Evolutionary conservation across 2,113 vertebrate species (phyloP), one percentile per base, ranked within the genome.

Genomic region (Cyphomyrus discorhynchus): DNA sequence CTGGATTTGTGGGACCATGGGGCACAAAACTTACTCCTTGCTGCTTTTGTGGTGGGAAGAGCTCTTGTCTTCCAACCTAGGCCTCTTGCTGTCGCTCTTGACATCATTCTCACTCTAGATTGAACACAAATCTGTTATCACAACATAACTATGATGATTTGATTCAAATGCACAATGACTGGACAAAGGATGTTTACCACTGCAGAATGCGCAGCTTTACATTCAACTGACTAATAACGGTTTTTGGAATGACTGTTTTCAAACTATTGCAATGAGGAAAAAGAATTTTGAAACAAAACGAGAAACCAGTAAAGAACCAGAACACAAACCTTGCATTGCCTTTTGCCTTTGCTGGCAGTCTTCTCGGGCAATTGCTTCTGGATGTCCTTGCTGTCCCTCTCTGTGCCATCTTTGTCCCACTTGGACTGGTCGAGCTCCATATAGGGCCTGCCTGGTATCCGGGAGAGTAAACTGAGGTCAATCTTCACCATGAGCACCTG

Each of bases 401-500:
- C 97, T 0, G 96, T 93, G 70, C 95, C 94, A 3, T 92, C 96
- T 24, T 98, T 98, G 87, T 99, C 98, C 84, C 90, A 95, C 94
- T 98, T 99, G 92, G 97, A 96, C 90, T 96, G 95, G 0, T 95
- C 96, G 0, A 93, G 91, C 58, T 98, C 98, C 94, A 98, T 98
- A 94, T 97, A 98, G 92, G 97, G 96, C 93, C 97, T 97, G 92
- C 98, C 98, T 8, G 98, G 98, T 92, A 99, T 97, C 93, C 98
- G 95, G 5, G 97, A 96, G 90, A 99, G 95, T 93, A 99, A 96
- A 94, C 91, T 98, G 94, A 99, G 96, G 95, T 99, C 98, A 92
- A 99, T 99, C 95, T 99, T 99, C 91, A 99, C 98, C 89, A 99
- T 95, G 88, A 99, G 96, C 85, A 94, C 94, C 88, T 94, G 94